These are phyloP conservation scores for Drosophila cognata DNA, from an alignment of 2,888 invertebrate species.

Conservation along the genomic window DNA sequence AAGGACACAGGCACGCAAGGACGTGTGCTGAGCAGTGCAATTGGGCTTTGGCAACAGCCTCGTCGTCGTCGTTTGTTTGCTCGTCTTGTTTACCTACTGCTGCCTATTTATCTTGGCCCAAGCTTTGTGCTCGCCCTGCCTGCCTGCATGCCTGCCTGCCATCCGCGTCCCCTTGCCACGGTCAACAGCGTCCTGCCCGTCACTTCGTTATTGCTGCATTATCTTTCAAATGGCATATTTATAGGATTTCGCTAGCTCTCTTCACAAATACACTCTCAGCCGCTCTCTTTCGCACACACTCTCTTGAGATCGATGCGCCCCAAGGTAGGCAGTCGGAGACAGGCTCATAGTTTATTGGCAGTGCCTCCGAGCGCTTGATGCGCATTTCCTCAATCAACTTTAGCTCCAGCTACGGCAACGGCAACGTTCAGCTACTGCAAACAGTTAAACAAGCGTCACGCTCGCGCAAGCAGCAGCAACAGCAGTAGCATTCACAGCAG, in stretches of 20 bases:
- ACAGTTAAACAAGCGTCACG: conserved; percentile 67
- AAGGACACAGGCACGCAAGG: conserved; percentile 7
- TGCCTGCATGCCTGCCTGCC: neutral
- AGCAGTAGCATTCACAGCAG: conserved; percentile 14
- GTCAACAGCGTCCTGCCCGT: conserved; percentile 39
- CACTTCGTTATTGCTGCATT: conserved; percentile 78
- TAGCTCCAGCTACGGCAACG: conserved; percentile 34
- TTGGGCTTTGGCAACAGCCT: conserved; percentile 32
- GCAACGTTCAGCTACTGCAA: conserved; percentile 54
- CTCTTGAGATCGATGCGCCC: conserved; percentile 45
- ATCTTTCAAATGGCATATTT: conserved; percentile 82
- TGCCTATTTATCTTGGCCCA: conserved; percentile 77
- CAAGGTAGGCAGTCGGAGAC: conserved; percentile 30
- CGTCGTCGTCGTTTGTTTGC: conserved; percentile 53
- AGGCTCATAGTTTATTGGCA: conserved; percentile 75
- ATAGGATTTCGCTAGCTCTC: conserved; percentile 70
- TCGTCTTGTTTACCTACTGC: conserved; percentile 77
- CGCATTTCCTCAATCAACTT: conserved; percentile 78
- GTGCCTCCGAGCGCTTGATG: conserved; percentile 75
- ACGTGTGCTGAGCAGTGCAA: conserved; percentile 28
- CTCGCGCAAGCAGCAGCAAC: conserved; percentile 34
- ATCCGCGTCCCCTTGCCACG: conserved; percentile 9
- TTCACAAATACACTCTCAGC: neutral
- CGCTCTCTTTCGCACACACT: neutral
- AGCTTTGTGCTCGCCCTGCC: conserved; percentile 23